phyloP scores from a whole-genome alignment of 2,888 invertebrate species.

The Paralinhomoeus sp. region DNA sequence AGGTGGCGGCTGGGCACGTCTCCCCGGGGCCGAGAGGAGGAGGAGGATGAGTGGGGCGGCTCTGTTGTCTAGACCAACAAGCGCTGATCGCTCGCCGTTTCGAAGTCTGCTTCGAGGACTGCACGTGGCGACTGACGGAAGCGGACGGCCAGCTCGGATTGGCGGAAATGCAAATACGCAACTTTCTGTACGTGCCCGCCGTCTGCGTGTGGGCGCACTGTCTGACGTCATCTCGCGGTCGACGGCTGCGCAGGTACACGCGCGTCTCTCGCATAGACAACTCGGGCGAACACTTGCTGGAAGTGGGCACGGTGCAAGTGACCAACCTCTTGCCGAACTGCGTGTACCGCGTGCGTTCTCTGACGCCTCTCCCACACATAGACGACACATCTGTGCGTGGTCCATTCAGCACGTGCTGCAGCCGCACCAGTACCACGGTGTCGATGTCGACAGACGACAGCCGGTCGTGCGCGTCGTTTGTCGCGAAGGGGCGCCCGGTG shows the following conservation, averaged over 20 bases:
- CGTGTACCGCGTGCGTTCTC: slow-evolving; percentile 42
- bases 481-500: slow-evolving; percentile 54
- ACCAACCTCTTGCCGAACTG: slow-evolving; percentile 81
- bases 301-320: slow-evolving; percentile 80
- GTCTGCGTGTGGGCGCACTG: background rate
- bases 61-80: slow-evolving; percentile 4
- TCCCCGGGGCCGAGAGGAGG: too few relatives aligned
- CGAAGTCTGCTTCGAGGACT: slow-evolving; percentile 93
- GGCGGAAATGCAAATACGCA: slow-evolving; percentile 76
- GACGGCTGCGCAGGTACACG: slow-evolving; percentile 45
- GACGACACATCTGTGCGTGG: background rate
- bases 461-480: slow-evolving; percentile 80
- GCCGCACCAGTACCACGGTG: slow-evolving; percentile 53
- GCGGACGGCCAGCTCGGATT: slow-evolving; percentile 92
- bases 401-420: slow-evolving; percentile 43
- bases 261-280: slow-evolving; percentile 88
- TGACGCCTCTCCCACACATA: too few relatives aligned
- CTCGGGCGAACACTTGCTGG: slow-evolving; percentile 83
- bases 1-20: slow-evolving; percentile 6
- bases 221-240: background rate
- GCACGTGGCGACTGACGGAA: slow-evolving; percentile 90
- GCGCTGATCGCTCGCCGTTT: slow-evolving; percentile 34
- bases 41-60: slow-evolving; percentile 34
- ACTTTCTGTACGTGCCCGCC: slow-evolving; percentile 49
- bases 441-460: slow-evolving; percentile 57